phyloP scores from a whole-genome alignment of 2,113 vertebrate species.

The Paraplagusia blochii region DNA sequence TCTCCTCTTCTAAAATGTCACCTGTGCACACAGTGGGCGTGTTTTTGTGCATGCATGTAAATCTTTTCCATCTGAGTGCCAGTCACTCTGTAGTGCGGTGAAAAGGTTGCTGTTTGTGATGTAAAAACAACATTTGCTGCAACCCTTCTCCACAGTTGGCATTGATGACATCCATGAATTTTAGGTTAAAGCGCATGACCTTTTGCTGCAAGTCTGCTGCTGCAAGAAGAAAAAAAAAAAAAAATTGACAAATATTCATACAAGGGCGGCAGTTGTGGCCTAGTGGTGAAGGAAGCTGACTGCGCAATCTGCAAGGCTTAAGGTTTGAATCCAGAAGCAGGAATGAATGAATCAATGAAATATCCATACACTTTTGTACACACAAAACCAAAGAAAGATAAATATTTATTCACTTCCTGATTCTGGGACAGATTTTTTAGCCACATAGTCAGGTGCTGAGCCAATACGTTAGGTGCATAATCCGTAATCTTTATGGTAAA shows the following conservation, averaged over 20 bases:
- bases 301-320: too few relatives aligned
- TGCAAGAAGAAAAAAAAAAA: neutral
- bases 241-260: too few relatives aligned
- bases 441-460: too few relatives aligned
- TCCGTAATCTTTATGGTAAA: neutral
- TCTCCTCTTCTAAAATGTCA: neutral
- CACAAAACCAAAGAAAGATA: too few relatives aligned
- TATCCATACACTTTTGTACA: too few relatives aligned
- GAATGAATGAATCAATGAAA: too few relatives aligned
- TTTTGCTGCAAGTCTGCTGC: constrained; percentile 10
- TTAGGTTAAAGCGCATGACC: neutral
- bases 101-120: constrained; percentile 22
- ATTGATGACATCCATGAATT: constrained; percentile 11
- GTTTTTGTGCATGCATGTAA: neutral
- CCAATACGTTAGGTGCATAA: too few relatives aligned
- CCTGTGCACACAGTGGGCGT: neutral
- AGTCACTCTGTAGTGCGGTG: neutral
- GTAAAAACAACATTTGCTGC: constrained; percentile 12
- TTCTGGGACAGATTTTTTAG: too few relatives aligned
- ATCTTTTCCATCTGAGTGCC: constrained; percentile 18
- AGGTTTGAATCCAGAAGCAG: too few relatives aligned
- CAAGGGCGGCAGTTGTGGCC: too few relatives aligned
- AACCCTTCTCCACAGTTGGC: constrained; percentile 8
- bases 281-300: too few relatives aligned
- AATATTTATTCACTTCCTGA: too few relatives aligned